phyloP scores from a whole-genome alignment of 92 coral and sea anemone species.

The Blastomussa wellsi region DNA sequence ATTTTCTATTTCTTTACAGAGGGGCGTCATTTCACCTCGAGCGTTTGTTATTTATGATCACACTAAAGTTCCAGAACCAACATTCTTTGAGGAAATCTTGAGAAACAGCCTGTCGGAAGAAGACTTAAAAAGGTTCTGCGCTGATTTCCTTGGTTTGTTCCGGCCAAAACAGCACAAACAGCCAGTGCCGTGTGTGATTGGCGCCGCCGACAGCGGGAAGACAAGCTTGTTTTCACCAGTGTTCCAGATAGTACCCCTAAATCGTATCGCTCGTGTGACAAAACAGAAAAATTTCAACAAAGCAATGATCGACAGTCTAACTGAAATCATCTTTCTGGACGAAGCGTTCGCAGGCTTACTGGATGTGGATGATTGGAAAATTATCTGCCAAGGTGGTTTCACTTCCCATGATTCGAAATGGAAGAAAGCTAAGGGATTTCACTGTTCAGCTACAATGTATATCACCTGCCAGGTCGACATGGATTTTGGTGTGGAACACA shows the following conservation, averaged over 20 bases:
- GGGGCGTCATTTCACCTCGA: conserved; percentile 4
- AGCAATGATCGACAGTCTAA: conserved; percentile 41
- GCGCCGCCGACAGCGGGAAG: conserved; percentile 52
- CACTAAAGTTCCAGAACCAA: conserved; percentile 16
- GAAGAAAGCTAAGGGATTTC: conserved; percentile 47
- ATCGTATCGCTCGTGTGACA: conserved; percentile 38
- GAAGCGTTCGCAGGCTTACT: conserved; percentile 34
- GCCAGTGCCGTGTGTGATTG: conserved; percentile 53
- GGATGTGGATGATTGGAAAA: conserved; percentile 59
- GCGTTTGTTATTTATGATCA: conserved; percentile 12
- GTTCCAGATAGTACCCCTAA: conserved; percentile 23
- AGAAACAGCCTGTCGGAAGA: conserved; percentile 31
- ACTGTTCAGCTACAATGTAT: conserved; percentile 16
- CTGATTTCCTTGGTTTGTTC: conserved; percentile 39
- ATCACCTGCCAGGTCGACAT: conserved; percentile 53
- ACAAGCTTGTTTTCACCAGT: conserved; percentile 55
- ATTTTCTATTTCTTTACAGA: neutral
- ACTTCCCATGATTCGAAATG: conserved; percentile 55
- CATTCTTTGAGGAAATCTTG: conserved; percentile 13
- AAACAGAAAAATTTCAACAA: conserved; percentile 58
- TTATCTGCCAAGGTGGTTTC: conserved; percentile 48
- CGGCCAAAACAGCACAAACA: conserved; percentile 39
- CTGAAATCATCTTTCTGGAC: conserved; percentile 56
- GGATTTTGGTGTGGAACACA: conserved; percentile 45
- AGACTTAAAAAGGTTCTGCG: conserved; percentile 5